A percentile compares a stretch with the other conserved stretches of the same genome.
Evolutionary conservation across 2,888 invertebrate genomes (phyloP).

Genomic region (Phaonia tiefii): DNA sequence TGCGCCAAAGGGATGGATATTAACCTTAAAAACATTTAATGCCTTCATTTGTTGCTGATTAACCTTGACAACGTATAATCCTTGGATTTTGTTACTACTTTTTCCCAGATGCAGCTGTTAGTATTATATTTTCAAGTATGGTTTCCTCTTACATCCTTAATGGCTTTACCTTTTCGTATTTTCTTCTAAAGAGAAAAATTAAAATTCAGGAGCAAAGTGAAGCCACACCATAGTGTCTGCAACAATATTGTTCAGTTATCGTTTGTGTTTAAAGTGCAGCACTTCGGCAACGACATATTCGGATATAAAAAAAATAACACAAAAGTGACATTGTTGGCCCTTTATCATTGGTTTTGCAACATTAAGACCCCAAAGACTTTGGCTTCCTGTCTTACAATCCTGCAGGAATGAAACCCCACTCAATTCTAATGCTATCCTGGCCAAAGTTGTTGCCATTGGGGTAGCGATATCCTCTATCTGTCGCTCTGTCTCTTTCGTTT

Average conservation of each 20-base stretch:
- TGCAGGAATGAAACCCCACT: not conserved
- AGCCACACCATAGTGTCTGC: conserved; percentile 32
- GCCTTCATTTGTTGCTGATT: conserved; percentile 19
- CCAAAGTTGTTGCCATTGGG: conserved; percentile 11
- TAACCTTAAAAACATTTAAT: conserved; percentile 39
- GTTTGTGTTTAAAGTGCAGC: conserved; percentile 50
- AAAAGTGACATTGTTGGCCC: conserved; percentile 45
- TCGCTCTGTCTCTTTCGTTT: not conserved
- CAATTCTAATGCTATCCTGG: conserved; percentile 10
- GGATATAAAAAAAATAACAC: not conserved
- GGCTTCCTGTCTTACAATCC: not conserved
- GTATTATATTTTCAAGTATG: conserved; percentile 35
- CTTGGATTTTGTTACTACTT: conserved; percentile 11
- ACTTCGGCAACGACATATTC: conserved; percentile 22
- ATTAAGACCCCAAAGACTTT: not conserved
- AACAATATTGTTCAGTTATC: not conserved
- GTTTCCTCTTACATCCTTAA: conserved; percentile 27
- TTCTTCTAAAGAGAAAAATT: conserved; percentile 47
- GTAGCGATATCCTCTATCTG: not conserved
- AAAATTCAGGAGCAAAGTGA: conserved; percentile 62
- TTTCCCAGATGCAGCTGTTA: not conserved
- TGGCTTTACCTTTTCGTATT: conserved; percentile 50
- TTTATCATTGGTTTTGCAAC: conserved; percentile 33
- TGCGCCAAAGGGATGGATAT: not conserved
- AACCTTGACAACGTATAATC: conserved; percentile 31